Conservation (phyloP, 2,888 invertebrate species). For the Yponomeuta malinellus region DNA sequence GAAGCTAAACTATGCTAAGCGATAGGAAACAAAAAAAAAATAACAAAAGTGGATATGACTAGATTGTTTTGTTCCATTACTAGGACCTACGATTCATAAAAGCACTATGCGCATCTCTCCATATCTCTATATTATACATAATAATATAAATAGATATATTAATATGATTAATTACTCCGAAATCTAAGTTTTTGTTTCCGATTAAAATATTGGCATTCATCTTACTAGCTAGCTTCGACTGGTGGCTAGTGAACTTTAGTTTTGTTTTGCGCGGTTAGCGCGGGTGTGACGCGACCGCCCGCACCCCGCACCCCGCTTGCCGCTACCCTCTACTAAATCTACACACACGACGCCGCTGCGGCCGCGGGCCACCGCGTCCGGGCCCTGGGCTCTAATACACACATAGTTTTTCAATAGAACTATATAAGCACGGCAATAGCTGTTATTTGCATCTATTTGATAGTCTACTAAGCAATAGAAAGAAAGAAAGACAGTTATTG, state of each 20-base stretch:
- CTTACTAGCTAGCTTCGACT: slow-evolving; percentile 63
- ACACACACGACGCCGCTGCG: slow-evolving; percentile 2
- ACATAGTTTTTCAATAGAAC: no score
- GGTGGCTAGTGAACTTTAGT: slow-evolving; percentile 33
- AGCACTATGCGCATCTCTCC: slow-evolving; percentile 75
- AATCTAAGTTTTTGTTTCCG: slow-evolving; percentile 64
- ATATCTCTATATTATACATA: slow-evolving; percentile 50
- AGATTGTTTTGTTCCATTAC: slow-evolving; percentile 68
- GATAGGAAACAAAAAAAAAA: slow-evolving; percentile 62
- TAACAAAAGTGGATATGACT: slow-evolving; percentile 72
- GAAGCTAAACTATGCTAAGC: slow-evolving; percentile 76
- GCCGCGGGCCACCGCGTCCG: not conserved
- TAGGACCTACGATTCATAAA: slow-evolving; percentile 71
- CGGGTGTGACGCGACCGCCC: not conserved
- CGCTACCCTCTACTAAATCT: slow-evolving; percentile 9
- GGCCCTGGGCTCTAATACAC: not conserved
- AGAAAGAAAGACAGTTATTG: no score
- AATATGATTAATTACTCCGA: slow-evolving; percentile 66
- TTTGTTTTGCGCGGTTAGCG: not conserved
- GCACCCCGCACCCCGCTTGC: slow-evolving; percentile 3
- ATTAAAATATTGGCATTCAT: slow-evolving; percentile 74
- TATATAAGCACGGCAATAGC: no score
- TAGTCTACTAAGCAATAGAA: no score
- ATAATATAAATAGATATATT: slow-evolving; percentile 65
- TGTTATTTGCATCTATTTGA: no score